Conservation (phyloP, 2,888 invertebrate genomes). For the Pyrrhosoma nymphula region DNA sequence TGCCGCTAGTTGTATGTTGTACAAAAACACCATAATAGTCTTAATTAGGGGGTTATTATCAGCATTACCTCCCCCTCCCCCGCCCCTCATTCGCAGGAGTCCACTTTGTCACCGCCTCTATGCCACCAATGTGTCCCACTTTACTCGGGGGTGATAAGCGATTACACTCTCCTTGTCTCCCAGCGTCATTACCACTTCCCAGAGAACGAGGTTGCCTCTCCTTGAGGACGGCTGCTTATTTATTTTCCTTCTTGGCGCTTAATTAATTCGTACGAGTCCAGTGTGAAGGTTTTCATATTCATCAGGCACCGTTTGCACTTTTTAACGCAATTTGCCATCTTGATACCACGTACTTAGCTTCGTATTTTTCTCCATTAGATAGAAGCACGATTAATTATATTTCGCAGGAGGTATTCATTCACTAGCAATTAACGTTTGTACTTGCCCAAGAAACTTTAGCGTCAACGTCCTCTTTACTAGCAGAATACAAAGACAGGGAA, state of each 20-base stretch:
- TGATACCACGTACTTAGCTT: not conserved
- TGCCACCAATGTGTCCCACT: not conserved
- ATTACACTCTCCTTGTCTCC: conserved; percentile 5
- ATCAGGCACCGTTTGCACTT: not conserved
- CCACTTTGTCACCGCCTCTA: not conserved
- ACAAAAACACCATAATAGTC: not conserved
- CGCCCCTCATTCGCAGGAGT: not conserved
- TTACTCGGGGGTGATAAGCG: not conserved
- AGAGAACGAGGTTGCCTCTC: not conserved
- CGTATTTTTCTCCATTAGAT: not conserved
- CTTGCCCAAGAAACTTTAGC: not conserved
- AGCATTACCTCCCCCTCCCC: not conserved
- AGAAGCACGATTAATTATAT: not conserved
- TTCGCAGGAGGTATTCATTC: not conserved
- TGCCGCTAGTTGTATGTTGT: not conserved
- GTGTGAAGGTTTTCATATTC: not conserved
- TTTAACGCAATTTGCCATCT: not conserved
- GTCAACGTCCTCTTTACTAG: not conserved
- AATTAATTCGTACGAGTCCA: not conserved
- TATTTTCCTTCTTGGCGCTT: not conserved
- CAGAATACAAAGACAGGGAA: no score
- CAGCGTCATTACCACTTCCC: not conserved
- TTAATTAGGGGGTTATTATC: not conserved
- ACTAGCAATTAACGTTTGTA: not conserved
- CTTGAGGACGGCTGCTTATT: not conserved